A percentile compares a stretch with the other conserved stretches of the same genome.
These are phyloP conservation scores for Octodon degus DNA, from an alignment of 2,113 vertebrate genomes.

Conservation along the genomic window DNA sequence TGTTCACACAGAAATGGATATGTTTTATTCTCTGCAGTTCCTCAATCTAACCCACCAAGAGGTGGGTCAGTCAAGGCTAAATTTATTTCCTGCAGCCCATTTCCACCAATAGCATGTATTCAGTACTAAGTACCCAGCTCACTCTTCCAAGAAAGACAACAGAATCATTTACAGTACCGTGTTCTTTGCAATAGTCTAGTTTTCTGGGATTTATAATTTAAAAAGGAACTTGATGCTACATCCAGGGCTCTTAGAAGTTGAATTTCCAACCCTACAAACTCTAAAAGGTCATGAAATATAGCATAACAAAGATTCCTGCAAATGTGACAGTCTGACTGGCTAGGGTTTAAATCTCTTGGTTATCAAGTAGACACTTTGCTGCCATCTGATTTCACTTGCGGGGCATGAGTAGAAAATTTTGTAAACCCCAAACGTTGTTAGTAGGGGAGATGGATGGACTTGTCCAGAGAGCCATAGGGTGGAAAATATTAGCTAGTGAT, in stretches of 20 bases:
- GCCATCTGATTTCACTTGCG: conserved; percentile 17
- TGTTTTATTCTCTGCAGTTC: background rate
- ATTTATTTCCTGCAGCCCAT: background rate
- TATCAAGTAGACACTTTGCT: conserved; percentile 2
- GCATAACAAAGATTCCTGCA: background rate
- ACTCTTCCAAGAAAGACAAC: background rate
- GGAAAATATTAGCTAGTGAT: conserved; percentile 37
- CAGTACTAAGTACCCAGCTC: background rate
- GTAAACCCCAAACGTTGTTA: background rate
- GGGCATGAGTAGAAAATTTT: background rate
- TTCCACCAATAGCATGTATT: background rate
- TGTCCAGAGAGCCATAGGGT: background rate
- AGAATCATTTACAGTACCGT: background rate
- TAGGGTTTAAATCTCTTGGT: background rate
- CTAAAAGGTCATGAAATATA: conserved; percentile 25
- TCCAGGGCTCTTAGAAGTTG: conserved; percentile 22
- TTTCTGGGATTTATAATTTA: conserved; percentile 36
- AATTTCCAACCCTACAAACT: background rate
- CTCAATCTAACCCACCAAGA: background rate
- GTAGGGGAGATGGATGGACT: background rate
- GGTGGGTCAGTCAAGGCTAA: background rate
- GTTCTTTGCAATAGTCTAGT: background rate
- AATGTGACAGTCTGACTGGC: background rate
- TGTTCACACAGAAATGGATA: background rate
- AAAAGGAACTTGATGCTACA: background rate